Base-by-base conservation (phyloP, 2,113 vertebrate genomes). In the Sclerurus mexicanus region DNA sequence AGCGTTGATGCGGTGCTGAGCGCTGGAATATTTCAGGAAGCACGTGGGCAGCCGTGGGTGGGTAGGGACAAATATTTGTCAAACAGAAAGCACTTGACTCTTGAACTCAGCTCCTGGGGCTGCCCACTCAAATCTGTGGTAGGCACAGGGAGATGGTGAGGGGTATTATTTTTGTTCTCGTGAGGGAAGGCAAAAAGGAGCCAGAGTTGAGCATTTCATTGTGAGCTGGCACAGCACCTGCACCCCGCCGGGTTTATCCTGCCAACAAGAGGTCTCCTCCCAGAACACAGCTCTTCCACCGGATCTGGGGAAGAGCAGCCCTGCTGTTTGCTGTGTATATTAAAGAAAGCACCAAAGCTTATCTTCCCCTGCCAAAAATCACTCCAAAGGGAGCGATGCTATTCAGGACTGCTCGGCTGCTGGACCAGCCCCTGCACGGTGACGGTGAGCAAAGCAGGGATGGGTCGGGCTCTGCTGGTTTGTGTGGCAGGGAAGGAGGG, bases 1-100 rank as follows among this genome's bases (percentile, higher is more conserved):
- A 30, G 50, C 16, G 7, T 0, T 5, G 44, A 18, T 12, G 9
- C 3, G 7, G 44, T 11, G 69, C 71, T 13, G 63, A 28, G 42
- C 58, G 91, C 53, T 39, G 74, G 68, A 74, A 71, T 77, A 89
- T 90, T 89, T 92, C 83, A 84, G 86, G 85, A 40, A 87, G 87
- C 66, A 0, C 1, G 67, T 86, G 77, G 95, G 95, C 88, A 74
- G 90, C 60, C 4, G 75, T 90, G 90, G 93, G 92, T 64, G 93
- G 83, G 76, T 16, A 95, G 83, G 93, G 79, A 96, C 87, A 94
- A 92, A 93, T 85, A 92, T 88, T 96, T 96, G 87, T 95, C 84
- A 80, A 96, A 93, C 94, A 94, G 76, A 93, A 92, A 13, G 40
- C 86, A 40, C 66, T 77, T 66, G 91, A 87, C 89, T 86, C 89